A percentile compares a stretch with the other conserved stretches of the same genome.
Evolutionary conservation across 2,888 invertebrate species (phyloP).

Genomic region (Drosophila borborema): DNA sequence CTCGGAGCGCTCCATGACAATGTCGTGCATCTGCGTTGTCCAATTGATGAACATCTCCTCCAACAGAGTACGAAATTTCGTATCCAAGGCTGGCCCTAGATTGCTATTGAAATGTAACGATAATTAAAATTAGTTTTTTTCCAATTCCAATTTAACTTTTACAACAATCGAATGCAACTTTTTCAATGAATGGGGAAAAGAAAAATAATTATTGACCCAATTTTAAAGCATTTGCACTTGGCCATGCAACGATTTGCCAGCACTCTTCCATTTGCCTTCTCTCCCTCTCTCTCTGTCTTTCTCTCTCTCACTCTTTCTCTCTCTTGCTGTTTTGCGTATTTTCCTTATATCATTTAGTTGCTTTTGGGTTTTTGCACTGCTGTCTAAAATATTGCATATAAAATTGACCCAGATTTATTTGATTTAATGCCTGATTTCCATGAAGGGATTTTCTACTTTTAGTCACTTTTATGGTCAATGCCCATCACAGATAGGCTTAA

Average conservation of each 20-base stretch:
- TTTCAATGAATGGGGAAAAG: constrained; percentile 8
- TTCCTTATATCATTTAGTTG: neutral
- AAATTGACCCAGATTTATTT: constrained; percentile 53
- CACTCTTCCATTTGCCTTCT: neutral
- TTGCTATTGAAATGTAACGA: constrained; percentile 55
- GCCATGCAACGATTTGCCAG: neutral
- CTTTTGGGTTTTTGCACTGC: constrained; percentile 5
- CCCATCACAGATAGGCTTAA: neutral
- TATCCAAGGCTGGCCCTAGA: constrained; percentile 64
- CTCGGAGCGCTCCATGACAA: constrained; percentile 79
- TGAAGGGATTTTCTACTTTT: constrained; percentile 35
- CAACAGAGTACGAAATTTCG: constrained; percentile 87
- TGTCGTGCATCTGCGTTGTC: constrained; percentile 90
- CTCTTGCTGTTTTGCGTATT: neutral
- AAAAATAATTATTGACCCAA: constrained; percentile 51
- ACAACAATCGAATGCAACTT: constrained; percentile 31
- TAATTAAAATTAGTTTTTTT: constrained; percentile 13
- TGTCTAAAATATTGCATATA: constrained; percentile 37
- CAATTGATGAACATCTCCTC: constrained; percentile 96
- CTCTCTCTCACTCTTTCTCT: neutral
- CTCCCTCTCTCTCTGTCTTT: neutral
- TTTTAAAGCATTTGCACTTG: constrained; percentile 42
- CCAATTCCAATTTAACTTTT: constrained; percentile 19
- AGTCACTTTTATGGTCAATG: neutral
- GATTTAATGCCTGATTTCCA: constrained; percentile 49